phyloP scores from a whole-genome alignment of 2,888 invertebrate species.

The Lasius fuliginosus region DNA sequence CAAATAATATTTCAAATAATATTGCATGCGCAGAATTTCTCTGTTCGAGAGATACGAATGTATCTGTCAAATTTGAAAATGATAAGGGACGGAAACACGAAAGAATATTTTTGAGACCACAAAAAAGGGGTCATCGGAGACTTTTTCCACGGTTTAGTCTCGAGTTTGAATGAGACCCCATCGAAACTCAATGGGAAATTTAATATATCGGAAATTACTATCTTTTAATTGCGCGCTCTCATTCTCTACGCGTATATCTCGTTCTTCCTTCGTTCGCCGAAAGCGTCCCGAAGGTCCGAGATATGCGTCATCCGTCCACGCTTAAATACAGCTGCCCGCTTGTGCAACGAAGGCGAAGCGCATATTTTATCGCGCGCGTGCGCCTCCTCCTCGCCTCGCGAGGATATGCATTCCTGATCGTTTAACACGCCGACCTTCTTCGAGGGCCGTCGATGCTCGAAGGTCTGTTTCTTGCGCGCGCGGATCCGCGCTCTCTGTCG shows the following conservation, averaged over 20 bases:
- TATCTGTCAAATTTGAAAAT: background rate
- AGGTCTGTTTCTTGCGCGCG: constrained; percentile 11
- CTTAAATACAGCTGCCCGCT: constrained; percentile 33
- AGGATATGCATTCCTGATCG: constrained; percentile 48
- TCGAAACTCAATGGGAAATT: background rate
- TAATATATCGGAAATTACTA: background rate
- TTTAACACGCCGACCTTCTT: constrained; percentile 53
- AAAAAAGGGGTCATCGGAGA: background rate
- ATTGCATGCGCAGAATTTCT: background rate
- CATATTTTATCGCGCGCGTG: constrained; percentile 39
- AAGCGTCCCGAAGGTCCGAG: constrained; percentile 23
- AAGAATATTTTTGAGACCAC: background rate
- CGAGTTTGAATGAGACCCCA: background rate
- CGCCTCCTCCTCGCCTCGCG: constrained; percentile 51
- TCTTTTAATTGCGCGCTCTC: background rate
- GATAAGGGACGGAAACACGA: background rate
- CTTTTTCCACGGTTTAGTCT: background rate
- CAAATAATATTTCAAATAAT: too few species aligned
- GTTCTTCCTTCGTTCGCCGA: background rate
- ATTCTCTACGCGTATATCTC: constrained; percentile 10
- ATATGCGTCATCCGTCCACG: constrained; percentile 24
- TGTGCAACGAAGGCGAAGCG: constrained; percentile 52
- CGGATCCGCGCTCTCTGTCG: background rate
- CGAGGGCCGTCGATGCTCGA: constrained; percentile 25
- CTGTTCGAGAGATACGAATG: background rate